Base-by-base conservation (phyloP, 2,888 invertebrate genomes). In the Melieria omissa region DNA sequence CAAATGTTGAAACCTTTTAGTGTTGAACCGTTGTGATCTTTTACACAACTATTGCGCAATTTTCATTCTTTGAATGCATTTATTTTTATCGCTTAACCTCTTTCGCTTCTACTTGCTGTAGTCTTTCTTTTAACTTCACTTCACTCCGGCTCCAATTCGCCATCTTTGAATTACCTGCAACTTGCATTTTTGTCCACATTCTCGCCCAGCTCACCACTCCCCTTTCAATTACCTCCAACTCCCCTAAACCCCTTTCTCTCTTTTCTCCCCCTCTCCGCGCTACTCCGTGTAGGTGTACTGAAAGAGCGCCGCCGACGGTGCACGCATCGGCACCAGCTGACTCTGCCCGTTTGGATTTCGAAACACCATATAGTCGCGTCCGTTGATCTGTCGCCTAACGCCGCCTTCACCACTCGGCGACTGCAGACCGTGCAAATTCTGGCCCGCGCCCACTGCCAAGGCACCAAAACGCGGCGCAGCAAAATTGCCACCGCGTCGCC, bases 241-340 rank as follows among this genome's bases (percentile, higher is more conserved):
- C 52, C 16, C 5, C n/a, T 14, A 6, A 42, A 14, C 44, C 45
- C 16, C 42, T 14, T 1, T 54, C 3, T 4, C 62, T 45, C n/a
- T 2, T 45, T 54, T 12, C 61, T 41, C 47, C 6, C 45, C 14
- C 47, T n/a, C 42, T 29, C 14, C 54, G 49, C 14, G 4, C 72
- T 82, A 86, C 67, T 86, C 83, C 62, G 85, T 84, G 60, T 86
- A 87, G 3, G 88, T 86, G 79, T 89, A 90, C 75, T 92, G 92
- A 86, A 93, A 95, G 5, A 95, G 86, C 64, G 93, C 90, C 10
- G 94, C 93, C 0, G 95, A 94, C 0, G 94, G 93, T 4, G 92
- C 90, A 76, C 94, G 87, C 0, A 92, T 89, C 0, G 95, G 95
- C 65, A 95, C 90, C 72, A 95, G 88, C 77, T 91, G 90, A n/a